Evolutionary conservation across 2,888 invertebrate genomes (phyloP).

Genomic region (Nemotelus pantherinus): DNA sequence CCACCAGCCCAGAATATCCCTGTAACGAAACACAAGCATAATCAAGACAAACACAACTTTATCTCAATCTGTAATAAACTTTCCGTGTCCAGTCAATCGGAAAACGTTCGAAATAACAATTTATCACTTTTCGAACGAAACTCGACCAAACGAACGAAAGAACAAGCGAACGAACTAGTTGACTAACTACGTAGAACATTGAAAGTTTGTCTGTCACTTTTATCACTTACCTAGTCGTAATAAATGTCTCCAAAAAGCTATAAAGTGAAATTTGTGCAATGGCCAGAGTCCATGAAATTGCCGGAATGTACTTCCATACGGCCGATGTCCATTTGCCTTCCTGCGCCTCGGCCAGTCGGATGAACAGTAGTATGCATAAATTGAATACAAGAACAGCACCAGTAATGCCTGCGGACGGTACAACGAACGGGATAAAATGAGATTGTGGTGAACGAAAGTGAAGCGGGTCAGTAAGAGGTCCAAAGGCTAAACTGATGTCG

Average conservation of each 20-base stretch:
- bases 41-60: neutral
- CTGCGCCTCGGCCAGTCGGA: conserved; percentile 54
- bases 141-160: too few species aligned
- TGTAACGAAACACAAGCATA: conserved; percentile 56
- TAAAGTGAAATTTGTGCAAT: conserved; percentile 71
- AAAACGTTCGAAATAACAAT: too few species aligned
- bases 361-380: conserved; percentile 56
- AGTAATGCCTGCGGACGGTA: conserved; percentile 59
- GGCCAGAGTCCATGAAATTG: conserved; percentile 70
- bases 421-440: neutral
- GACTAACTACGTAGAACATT: too few species aligned
- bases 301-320: conserved; percentile 66
- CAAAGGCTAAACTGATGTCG: too few species aligned
- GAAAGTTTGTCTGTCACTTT: neutral
- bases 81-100: too few species aligned
- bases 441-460: neutral
- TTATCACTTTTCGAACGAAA: too few species aligned
- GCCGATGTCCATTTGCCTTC: conserved; percentile 64
- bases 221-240: conserved; percentile 61
- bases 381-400: conserved; percentile 62
- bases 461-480: too few species aligned
- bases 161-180: too few species aligned
- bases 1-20: conserved; percentile 78
- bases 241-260: conserved; percentile 69
- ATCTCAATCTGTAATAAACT: too few species aligned